Evolutionary conservation across 1,140 invertebrate genomes (phyloP), one percentile per base, ranked within the genome.

Genomic region (Orchesella cincta): DNA sequence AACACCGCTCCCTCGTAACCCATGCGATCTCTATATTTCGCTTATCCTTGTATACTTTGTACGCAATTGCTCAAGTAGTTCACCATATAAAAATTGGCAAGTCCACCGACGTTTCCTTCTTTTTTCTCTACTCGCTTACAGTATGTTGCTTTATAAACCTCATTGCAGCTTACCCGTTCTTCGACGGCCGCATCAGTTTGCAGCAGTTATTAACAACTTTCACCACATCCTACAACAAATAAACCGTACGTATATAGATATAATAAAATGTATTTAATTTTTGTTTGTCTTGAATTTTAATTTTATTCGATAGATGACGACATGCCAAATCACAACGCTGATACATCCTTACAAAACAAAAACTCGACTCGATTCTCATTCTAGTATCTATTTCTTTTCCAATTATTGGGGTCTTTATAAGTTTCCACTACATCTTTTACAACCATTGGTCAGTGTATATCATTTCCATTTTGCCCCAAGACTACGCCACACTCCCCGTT

Each of bases 121-220:
- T 31, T 23, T 67, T 31, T n/a, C 3, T 33, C 3, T 67, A 67
- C 31, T 26, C 62, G 23, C 62, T 67, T 5, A 67, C 8, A 5
- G 62, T 67, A 3, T 29, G 26, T 67, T 8, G 8, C 14, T 8
- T 67, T 31, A 12, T 67, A 14, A 29, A 67, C 31, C 8, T 31
- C 23, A 67, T 67, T 23, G 26, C n/a, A 31, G 62, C 28, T 67
- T 67, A 67, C 62, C 62, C 31, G 23, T 67, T 67, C n/a, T 67
- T 5, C 26, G 31, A 5, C 29, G 62, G 31, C 62, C 62, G 12
- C 2, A 31, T 8, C n/a, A 31, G n/a, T 26, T 29, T 16, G 62
- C 62, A 3, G 62, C 62, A 5, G 8, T 67, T 31, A 18, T 67
- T 2, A 67, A 26, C 1, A 29, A 67, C 5, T 67, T 67, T 67